Percentiles rank a stretch among this genome's conserved stretches.
Conservation (phyloP, 2,888 invertebrate species). For the Chesias legatella region DNA sequence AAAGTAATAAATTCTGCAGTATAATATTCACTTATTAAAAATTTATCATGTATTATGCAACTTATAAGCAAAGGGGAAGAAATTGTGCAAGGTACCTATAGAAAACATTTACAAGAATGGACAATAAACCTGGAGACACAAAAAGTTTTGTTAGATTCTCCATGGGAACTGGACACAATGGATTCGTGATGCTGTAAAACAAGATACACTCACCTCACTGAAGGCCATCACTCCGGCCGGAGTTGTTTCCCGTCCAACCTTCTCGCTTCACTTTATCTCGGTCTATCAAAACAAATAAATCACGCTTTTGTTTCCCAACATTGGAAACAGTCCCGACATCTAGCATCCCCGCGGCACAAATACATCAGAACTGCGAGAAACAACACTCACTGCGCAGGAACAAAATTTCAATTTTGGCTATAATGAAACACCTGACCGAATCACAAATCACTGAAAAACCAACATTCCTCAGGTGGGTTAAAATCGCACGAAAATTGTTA, state of each 20-base stretch:
- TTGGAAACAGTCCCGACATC: constrained; percentile 78
- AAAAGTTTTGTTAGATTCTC: constrained; percentile 16
- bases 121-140: constrained; percentile 4
- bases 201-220: constrained; percentile 84
- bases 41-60: no score
- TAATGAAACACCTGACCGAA: constrained; percentile 81
- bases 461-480: constrained; percentile 84
- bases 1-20: no score
- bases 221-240: constrained; percentile 86
- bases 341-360: constrained; percentile 76
- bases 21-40: no score
- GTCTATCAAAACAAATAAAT: constrained; percentile 79
- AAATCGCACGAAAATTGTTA: constrained; percentile 57
- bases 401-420: constrained; percentile 75
- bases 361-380: constrained; percentile 75
- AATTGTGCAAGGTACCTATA: no score
- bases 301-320: constrained; percentile 78
- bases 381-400: constrained; percentile 79
- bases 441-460: constrained; percentile 82
- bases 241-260: constrained; percentile 77
- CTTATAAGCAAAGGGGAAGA: no score
- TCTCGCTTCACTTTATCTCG: constrained; percentile 68
- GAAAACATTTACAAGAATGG: not conserved
- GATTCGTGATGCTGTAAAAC: constrained; percentile 26
- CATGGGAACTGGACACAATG: constrained; percentile 21